phyloP scores from a whole-genome alignment of 2,113 vertebrate species.

The Ammodytes dubius region DNA sequence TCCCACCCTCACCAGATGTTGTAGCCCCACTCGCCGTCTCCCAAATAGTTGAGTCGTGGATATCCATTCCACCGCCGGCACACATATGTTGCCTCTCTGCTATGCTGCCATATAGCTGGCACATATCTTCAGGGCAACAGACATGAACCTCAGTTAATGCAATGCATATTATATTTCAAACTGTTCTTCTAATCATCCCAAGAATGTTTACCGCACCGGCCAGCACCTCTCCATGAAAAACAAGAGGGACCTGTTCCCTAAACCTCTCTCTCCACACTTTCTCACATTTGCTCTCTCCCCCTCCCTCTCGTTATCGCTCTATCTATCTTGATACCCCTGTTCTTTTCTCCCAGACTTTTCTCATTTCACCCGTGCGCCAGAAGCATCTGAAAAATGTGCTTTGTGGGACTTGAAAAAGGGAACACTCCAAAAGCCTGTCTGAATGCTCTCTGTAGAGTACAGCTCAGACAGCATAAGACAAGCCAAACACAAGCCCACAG shows the following conservation, averaged over 20 bases:
- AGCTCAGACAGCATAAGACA: slow-evolving; percentile 55
- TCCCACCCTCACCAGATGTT: slow-evolving; percentile 31
- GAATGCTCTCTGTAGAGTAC: slow-evolving; percentile 26
- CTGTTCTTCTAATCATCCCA: slow-evolving; percentile 25
- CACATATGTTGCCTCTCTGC: slow-evolving; percentile 11
- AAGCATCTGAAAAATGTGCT: slow-evolving; percentile 74
- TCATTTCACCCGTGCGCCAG: slow-evolving; percentile 56
- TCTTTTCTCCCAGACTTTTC: slow-evolving; percentile 44
- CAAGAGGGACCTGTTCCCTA: slow-evolving; percentile 41
- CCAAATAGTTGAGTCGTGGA: slow-evolving; percentile 5
- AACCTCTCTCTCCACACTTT: neutral
- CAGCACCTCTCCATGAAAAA: slow-evolving; percentile 52
- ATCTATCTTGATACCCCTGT: slow-evolving; percentile 23
- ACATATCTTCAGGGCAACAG: slow-evolving; percentile 19
- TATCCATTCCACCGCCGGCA: slow-evolving; percentile 11
- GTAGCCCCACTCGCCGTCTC: neutral
- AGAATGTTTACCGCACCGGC: slow-evolving; percentile 42
- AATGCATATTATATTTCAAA: slow-evolving; percentile 46
- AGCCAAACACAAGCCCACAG: slow-evolving; percentile 20
- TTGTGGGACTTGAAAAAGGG: slow-evolving; percentile 59
- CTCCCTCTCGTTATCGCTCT: slow-evolving; percentile 1
- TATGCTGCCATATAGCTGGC: slow-evolving; percentile 1
- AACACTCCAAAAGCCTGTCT: slow-evolving; percentile 53
- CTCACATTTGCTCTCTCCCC: slow-evolving; percentile 1
- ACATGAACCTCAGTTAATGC: slow-evolving; percentile 23